Evolutionary conservation across 2,797 vertebrate species (phyloP), one percentile per base, ranked within the genome.

Genomic region (Onychomys arenicola): DNA sequence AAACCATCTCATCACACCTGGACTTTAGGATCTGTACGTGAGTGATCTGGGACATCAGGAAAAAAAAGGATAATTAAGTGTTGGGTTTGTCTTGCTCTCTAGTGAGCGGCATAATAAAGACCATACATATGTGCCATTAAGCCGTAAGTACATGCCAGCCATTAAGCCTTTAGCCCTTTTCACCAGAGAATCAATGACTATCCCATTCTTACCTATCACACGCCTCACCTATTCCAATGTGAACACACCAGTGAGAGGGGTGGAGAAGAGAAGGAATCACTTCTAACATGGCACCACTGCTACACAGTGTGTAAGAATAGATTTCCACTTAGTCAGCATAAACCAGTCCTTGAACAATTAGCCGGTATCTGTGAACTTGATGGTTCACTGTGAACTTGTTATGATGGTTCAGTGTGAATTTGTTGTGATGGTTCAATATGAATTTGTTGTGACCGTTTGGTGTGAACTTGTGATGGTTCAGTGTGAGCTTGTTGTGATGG

Each of bases 1-100:
- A 86, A 6, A 34, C 9, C 8, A 40, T 46, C 4, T 82, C 76
- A 82, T 77, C 46, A 76, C 67, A 49, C 57, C 59, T 90, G n/a
- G 27, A 88, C 32, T 73, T 87, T 87, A 97, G 37, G 59, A 17
- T 86, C 34, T 46, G 2, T 19, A 49, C 13, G 17, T 73, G 34
- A 57, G 21, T 96, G 78, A 90, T 84, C n/a, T 92, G 52, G 57
- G 57, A 94, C 43, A 89, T 23, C 67, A 95, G 34, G 43, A 84
- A 23, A 83, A n/a, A 29, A 77, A 76, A 27, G 25, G 57, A 92
- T 52, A 92, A 90, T 40, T 86, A 89, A 92, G 96, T 85, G 81
- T 65, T 61, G 80, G n/a, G 43, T 8, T 84, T 61, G 12, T 29
- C 49, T 96, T 77, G 75, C 32, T 32, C 69, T 90, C 55, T 32